A percentile compares a stretch with the other conserved stretches of the same genome.
These are phyloP conservation scores for Netelia melanura DNA, from an alignment of 2,888 invertebrate species.

Conservation along the genomic window DNA sequence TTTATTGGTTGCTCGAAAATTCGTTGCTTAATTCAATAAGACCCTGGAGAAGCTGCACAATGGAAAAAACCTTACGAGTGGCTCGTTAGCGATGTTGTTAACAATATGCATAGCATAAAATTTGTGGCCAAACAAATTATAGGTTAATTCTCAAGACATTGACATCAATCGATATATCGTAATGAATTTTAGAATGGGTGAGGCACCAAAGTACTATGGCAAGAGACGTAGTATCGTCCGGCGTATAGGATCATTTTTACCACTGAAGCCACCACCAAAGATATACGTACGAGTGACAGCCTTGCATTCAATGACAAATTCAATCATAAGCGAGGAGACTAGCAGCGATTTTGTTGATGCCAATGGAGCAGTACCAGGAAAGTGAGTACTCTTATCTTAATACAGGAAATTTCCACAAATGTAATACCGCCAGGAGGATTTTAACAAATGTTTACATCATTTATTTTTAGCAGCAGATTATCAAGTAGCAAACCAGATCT, in stretches of 20 bases:
- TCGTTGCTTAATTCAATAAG: no score
- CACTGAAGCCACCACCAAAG: conserved; percentile 82
- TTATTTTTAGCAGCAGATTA: conserved; percentile 76
- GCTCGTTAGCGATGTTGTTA: no score
- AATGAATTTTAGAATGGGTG: conserved; percentile 75
- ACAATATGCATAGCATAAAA: no score
- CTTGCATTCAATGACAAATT: conserved; percentile 83
- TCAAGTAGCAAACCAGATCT: conserved; percentile 82
- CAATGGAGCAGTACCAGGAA: conserved; percentile 77
- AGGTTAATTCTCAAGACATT: background rate
- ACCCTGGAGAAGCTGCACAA: no score
- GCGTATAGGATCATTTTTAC: conserved; percentile 82
- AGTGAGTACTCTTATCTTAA: conserved; percentile 66
- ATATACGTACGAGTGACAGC: conserved; percentile 83
- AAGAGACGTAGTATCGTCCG: conserved; percentile 82
- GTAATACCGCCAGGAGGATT: no score
- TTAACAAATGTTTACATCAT: no score
- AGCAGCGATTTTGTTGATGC: conserved; percentile 74
- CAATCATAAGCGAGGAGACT: conserved; percentile 82
- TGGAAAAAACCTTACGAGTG: no score
- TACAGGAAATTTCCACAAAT: background rate
- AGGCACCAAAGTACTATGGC: conserved; percentile 81
- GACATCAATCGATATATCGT: background rate
- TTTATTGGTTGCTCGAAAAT: no score
- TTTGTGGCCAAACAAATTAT: background rate